These are phyloP conservation scores for Tichodroma muraria DNA, from an alignment of 2,113 vertebrate species.

Conservation along the genomic window DNA sequence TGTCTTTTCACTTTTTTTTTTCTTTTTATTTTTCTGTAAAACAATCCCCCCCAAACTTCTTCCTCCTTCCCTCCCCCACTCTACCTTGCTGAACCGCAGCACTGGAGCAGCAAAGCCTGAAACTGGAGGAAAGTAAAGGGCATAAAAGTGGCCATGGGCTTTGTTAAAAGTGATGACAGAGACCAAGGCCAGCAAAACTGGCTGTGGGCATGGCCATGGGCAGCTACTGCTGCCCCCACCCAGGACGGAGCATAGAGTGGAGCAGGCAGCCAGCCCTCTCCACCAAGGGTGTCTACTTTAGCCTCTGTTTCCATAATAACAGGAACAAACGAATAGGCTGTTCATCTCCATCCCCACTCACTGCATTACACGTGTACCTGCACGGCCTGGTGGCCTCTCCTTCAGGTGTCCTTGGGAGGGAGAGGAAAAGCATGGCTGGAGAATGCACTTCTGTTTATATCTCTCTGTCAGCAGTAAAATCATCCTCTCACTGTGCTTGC, in stretches of 20 bases:
- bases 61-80: neutral
- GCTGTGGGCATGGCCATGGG: neutral
- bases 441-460: neutral
- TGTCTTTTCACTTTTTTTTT: neutral
- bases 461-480: neutral
- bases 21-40: neutral
- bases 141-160: neutral
- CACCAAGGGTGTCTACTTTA: neutral
- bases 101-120: neutral
- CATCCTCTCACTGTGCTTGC: rapidly evolving
- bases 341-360: neutral
- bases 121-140: neutral
- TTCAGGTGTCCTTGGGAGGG: neutral
- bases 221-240: neutral
- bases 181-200: neutral
- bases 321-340: neutral
- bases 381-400: neutral
- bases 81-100: neutral
- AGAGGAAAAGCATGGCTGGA: neutral
- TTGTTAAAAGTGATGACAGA: neutral
- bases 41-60: neutral
- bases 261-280: neutral
- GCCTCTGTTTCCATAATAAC: constrained; percentile 13
- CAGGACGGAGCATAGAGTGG: neutral
- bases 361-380: neutral